These are phyloP conservation scores for Percopsis transmontana DNA, from an alignment of 2,113 vertebrate genomes.

Conservation along the genomic window DNA sequence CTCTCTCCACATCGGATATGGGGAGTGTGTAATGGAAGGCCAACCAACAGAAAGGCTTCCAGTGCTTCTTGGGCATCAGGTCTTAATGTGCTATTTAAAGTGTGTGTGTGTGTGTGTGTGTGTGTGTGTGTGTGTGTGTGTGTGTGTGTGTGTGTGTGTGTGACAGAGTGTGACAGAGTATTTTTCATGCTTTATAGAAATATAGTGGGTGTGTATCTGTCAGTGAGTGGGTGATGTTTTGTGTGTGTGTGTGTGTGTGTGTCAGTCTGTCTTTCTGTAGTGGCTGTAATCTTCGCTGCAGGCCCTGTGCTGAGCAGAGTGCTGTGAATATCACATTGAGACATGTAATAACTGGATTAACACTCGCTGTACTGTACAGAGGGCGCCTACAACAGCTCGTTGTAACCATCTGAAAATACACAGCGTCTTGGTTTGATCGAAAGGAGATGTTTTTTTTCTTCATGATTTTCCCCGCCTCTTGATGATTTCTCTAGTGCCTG, in stretches of 20 bases:
- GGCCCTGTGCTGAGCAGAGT: constrained; percentile 59
- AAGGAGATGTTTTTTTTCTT: not conserved
- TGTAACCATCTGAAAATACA: constrained; percentile 18
- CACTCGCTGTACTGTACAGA: constrained; percentile 40
- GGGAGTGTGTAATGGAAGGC: constrained; percentile 62
- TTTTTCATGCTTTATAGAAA: constrained; percentile 25
- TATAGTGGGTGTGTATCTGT: constrained; percentile 27
- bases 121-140: constrained; percentile 26
- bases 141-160: constrained; percentile 17
- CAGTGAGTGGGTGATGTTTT: not conserved
- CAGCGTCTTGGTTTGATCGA: no score
- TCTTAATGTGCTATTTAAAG: constrained; percentile 33
- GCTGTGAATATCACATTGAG: constrained; percentile 63
- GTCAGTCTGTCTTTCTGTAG: constrained; percentile 33
- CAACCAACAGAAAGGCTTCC: constrained; percentile 60
- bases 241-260: constrained; percentile 14
- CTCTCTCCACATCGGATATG: constrained; percentile 38
- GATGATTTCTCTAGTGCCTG: no score
- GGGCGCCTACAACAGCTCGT: constrained; percentile 52
- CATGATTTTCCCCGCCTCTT: not conserved
- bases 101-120: constrained; percentile 26
- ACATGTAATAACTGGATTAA: constrained; percentile 72
- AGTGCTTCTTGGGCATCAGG: constrained; percentile 42
- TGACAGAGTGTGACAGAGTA: not conserved
- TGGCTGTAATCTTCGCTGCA: constrained; percentile 63